phyloP scores from a whole-genome alignment of 2,113 vertebrate species.

The Excalfactoria chinensis region DNA sequence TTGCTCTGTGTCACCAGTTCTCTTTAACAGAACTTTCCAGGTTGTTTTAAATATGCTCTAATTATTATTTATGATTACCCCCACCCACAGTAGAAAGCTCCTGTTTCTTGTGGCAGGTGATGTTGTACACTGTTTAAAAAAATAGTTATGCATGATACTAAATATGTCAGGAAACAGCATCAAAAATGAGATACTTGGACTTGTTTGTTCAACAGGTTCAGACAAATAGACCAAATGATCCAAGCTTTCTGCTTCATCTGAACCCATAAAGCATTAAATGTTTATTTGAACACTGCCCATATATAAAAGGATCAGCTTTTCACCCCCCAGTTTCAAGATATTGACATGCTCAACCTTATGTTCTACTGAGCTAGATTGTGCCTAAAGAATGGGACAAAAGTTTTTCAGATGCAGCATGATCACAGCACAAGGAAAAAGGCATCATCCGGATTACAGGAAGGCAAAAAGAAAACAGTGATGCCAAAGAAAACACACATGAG shows the following conservation, averaged over 20 bases:
- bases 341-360: background rate
- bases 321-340: background rate
- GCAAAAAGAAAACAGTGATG: background rate
- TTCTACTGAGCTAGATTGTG: background rate
- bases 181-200: background rate
- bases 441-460: background rate
- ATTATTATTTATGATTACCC: conserved; percentile 3
- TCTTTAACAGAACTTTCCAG: background rate
- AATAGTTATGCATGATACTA: background rate
- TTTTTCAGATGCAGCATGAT: background rate
- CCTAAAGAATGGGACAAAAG: background rate
- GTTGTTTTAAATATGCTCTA: background rate
- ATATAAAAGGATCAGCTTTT: background rate
- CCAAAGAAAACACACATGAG: background rate
- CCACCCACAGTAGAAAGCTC: background rate
- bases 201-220: background rate
- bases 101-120: background rate
- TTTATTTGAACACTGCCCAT: background rate
- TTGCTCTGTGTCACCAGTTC: background rate
- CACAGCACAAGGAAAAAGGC: background rate
- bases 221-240: background rate
- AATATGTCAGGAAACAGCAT: background rate
- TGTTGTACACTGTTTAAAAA: background rate
- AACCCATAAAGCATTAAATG: background rate
- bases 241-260: background rate